Evolutionary conservation across 2,797 vertebrate genomes (phyloP).

Genomic region (Tauraco hartlaubi): DNA sequence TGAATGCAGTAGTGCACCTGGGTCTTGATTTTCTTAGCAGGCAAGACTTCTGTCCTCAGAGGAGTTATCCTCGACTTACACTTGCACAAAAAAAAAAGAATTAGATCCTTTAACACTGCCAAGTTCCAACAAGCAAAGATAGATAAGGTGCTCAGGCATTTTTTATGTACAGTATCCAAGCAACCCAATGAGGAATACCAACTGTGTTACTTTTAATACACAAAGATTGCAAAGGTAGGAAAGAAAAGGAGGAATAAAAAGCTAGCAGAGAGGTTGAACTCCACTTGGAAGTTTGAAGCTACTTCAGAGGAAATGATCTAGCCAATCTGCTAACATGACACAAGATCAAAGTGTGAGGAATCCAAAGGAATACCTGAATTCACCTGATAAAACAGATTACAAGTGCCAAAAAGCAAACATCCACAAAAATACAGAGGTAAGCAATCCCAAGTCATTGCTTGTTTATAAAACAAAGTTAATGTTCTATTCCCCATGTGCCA

Average conservation of each 20-base stretch:
- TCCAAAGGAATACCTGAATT: not conserved
- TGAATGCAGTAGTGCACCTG: not conserved
- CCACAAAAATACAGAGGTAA: not conserved
- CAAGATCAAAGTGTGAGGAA: not conserved
- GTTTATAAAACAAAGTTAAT: not conserved
- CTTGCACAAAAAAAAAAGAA: not conserved
- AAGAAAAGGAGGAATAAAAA: not conserved
- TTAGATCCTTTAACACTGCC: not conserved
- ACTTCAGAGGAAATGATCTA: not conserved
- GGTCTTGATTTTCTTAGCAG: not conserved
- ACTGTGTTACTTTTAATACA: not conserved
- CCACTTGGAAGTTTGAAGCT: not conserved
- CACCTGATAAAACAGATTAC: not conserved
- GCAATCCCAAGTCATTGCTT: not conserved
- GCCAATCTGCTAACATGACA: fast-evolving
- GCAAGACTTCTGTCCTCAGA: not conserved
- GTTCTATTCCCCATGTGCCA: not conserved
- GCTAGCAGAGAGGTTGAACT: not conserved
- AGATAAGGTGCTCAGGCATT: not conserved
- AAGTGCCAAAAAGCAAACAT: not conserved
- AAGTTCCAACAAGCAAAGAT: not conserved
- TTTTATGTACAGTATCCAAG: not conserved
- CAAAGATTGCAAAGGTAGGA: not conserved
- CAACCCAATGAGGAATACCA: not conserved
- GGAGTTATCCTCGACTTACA: not conserved